These are phyloP conservation scores for Bilobella aurantiaca DNA, from an alignment of 1,140 invertebrate genomes.

Conservation along the genomic window DNA sequence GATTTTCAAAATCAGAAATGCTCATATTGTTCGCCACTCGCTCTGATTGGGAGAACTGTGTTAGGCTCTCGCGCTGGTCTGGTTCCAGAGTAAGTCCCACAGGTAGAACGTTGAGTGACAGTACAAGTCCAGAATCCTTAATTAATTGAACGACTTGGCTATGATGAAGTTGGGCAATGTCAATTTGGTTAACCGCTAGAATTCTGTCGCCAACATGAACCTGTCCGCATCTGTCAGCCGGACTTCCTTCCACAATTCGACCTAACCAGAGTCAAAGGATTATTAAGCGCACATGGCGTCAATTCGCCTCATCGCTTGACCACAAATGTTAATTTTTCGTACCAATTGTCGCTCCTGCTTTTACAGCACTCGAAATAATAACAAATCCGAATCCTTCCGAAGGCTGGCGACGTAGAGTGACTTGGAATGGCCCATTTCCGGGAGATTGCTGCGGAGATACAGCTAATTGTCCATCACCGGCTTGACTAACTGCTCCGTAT, in stretches of 20 bases:
- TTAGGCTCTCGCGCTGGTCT: not conserved
- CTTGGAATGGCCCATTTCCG: conserved; percentile 54
- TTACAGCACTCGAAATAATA: conserved; percentile 92
- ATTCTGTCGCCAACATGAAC: conserved; percentile 91
- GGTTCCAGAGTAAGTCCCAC: too few species aligned
- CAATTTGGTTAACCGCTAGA: conserved; percentile 84
- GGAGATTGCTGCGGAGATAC: conserved; percentile 18
- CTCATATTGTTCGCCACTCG: conserved; percentile 9
- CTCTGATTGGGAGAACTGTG: conserved; percentile 6
- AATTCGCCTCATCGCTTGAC: too few species aligned
- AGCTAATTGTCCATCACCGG: not conserved
- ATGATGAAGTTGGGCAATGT: conserved; percentile 84
- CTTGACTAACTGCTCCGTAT: conserved; percentile 14
- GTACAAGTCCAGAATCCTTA: conserved; percentile 83
- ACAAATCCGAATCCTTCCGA: conserved; percentile 98
- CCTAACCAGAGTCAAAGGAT: conserved; percentile 46
- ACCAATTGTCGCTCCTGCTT: conserved; percentile 87
- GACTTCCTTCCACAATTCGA: conserved; percentile 85
- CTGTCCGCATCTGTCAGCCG: conserved; percentile 79
- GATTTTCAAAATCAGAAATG: conserved; percentile 24
- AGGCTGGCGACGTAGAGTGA: conserved; percentile 76
- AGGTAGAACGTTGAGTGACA: conserved; percentile 59
- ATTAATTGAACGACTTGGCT: conserved; percentile 91
- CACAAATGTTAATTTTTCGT: conserved; percentile 28
- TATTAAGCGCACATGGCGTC: not conserved